phyloP scores from a whole-genome alignment of 35 echinoderm and acorn worm genomes.

The Apostichopus californicus region DNA sequence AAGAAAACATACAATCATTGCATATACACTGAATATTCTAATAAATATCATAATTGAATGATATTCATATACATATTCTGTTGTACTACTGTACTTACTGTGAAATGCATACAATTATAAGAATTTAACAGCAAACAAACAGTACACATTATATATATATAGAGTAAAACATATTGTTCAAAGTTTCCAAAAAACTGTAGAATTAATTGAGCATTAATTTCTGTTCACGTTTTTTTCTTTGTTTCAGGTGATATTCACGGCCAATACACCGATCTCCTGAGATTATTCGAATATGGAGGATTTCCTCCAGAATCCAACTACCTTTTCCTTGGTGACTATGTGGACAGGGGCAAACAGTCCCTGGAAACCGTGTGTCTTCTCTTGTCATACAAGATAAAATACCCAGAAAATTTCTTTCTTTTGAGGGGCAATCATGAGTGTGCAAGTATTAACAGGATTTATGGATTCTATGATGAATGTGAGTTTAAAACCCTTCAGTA shows the following conservation, averaged over 20 bases:
- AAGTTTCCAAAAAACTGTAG: too few relatives aligned
- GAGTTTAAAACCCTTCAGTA: constrained; percentile 35
- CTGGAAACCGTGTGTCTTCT: constrained; percentile 93
- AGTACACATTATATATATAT: too few relatives aligned
- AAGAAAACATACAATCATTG: too few relatives aligned
- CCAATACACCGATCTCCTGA: constrained; percentile 90
- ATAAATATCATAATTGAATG: too few relatives aligned
- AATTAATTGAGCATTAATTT: too few relatives aligned
- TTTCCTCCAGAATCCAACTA: constrained; percentile 96
- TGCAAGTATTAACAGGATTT: constrained; percentile 97
- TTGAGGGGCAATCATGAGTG: constrained; percentile 95
- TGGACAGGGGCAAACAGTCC: constrained; percentile 93
- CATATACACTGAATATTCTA: too few relatives aligned
- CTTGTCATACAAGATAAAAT: constrained; percentile 95
- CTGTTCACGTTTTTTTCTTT: not conserved
- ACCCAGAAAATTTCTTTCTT: constrained; percentile 96
- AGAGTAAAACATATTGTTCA: too few relatives aligned
- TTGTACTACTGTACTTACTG: too few relatives aligned
- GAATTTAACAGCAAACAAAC: too few relatives aligned
- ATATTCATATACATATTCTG: too few relatives aligned
- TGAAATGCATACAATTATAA: too few relatives aligned
- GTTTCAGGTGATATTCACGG: constrained; percentile 95
- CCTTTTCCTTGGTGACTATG: constrained; percentile 94
- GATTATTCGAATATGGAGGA: constrained; percentile 95
- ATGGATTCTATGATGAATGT: constrained; percentile 99